Evolutionary conservation across 2,113 vertebrate genomes (phyloP), one percentile per base, ranked within the genome.

Genomic region (Callipepla californica): DNA sequence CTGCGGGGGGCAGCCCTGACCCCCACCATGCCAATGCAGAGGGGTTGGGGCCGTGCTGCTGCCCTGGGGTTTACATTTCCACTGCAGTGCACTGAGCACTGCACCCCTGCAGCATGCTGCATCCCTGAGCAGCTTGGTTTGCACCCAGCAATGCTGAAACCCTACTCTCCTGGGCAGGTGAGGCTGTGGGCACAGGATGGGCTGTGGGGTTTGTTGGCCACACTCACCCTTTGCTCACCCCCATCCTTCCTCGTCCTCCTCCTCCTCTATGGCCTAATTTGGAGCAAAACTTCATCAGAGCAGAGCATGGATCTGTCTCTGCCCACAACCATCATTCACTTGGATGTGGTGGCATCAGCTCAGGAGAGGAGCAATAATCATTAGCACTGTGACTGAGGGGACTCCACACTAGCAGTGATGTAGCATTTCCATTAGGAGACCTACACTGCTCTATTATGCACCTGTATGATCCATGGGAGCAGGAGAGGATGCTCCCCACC

Each of bases 401-500:
- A 85, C 70, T 65, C 69, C 0, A 3, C 12, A 57, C 78, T 93
- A 87, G 92, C 94, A 89, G 89, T 87, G 92, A 92, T 84, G 77
- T 89, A 85, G 88, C 62, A 72, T 86, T 94, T 86, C 96, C 90
- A 94, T 94, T 93, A 90, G 91, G 72, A 93, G 32, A 74, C 87
- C 62, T 74, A 73, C 14, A 30, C 78, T 0, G 10, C 67, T 90
- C 84, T 53, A 76, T 93, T 95, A 38, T 0, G 1, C 78, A 53
- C 66, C 23, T 2, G 2, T 3, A 0, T 40, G 40, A 77, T 76
- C 67, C 6, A 3, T 40, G 50, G 79, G 30, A 82, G 72, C 5
- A 21, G 63, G 68, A 65, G 48, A 79, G 15, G 34, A 42, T 5
- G 3, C 2, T 28, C 42, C 76, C 57, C 42, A 63, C 32, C 38